Percentiles rank a stretch among this genome's conserved stretches.
These are phyloP conservation scores for Scatophagus argus DNA, from an alignment of 2,113 vertebrate genomes.

Conservation along the genomic window DNA sequence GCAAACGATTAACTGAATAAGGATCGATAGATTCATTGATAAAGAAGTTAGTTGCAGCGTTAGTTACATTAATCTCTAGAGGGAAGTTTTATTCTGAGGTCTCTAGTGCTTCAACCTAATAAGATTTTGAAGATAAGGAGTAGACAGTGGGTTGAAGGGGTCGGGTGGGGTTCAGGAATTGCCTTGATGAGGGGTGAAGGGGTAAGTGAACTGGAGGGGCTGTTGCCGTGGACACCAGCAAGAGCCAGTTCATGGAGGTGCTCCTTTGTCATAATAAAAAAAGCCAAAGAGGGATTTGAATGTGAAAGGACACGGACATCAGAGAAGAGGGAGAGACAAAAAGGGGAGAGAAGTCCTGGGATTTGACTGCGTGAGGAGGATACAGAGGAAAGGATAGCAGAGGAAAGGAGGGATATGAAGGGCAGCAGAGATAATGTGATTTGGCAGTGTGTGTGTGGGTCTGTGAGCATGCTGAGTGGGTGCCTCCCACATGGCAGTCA, in stretches of 20 bases:
- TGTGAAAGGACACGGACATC: constrained; percentile 75
- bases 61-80: not conserved
- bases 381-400: constrained; percentile 51
- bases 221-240: constrained; percentile 75
- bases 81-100: constrained; percentile 1
- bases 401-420: constrained; percentile 33
- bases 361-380: constrained; percentile 66
- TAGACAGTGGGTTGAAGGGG: constrained; percentile 40
- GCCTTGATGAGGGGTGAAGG: constrained; percentile 42
- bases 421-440: constrained; percentile 58
- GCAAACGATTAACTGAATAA: too few species aligned
- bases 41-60: not conserved
- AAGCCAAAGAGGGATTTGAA: constrained; percentile 76
- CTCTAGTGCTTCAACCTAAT: constrained; percentile 5
- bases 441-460: constrained; percentile 27
- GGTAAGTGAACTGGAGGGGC: constrained; percentile 23
- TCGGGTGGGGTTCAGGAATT: constrained; percentile 57
- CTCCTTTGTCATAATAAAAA: constrained; percentile 75
- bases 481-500: constrained; percentile 46
- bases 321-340: constrained; percentile 64
- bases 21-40: not conserved
- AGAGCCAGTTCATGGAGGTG: constrained; percentile 68
- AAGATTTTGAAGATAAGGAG: constrained; percentile 22
- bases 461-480: constrained; percentile 23
- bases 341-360: constrained; percentile 62